phyloP scores from a whole-genome alignment of 1,140 invertebrate genomes.

The Wasmannia auropunctata region DNA sequence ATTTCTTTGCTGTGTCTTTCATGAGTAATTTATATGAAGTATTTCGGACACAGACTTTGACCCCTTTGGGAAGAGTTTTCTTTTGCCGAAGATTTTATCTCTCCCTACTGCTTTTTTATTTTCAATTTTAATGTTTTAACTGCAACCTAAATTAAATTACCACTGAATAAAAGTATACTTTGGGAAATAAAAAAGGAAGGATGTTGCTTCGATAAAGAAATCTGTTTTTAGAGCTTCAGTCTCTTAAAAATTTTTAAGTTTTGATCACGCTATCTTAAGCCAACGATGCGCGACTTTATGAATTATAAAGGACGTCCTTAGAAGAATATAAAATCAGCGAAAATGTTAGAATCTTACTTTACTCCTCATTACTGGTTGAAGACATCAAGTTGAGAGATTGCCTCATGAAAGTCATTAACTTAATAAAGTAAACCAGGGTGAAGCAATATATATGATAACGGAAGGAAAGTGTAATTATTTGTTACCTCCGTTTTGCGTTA shows the following conservation, averaged over 20 bases:
- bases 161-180: neutral
- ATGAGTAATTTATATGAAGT: neutral
- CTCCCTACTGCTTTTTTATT: neutral
- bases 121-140: neutral
- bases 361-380: conserved; percentile 11
- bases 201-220: neutral
- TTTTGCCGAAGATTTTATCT: neutral
- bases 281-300: neutral
- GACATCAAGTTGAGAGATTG: neutral
- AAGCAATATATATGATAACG: neutral
- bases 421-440: neutral
- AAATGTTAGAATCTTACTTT: conserved; percentile 8
- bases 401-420: neutral
- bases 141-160: neutral
- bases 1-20: neutral
- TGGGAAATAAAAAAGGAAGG: neutral
- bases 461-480: neutral
- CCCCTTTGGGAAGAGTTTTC: neutral
- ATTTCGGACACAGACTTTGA: neutral
- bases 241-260: neutral
- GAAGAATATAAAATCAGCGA: neutral
- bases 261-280: neutral
- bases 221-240: neutral
- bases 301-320: neutral
- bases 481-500: neutral